phyloP scores from a whole-genome alignment of 2,797 vertebrate species.

The Leptoclinus maculatus region DNA sequence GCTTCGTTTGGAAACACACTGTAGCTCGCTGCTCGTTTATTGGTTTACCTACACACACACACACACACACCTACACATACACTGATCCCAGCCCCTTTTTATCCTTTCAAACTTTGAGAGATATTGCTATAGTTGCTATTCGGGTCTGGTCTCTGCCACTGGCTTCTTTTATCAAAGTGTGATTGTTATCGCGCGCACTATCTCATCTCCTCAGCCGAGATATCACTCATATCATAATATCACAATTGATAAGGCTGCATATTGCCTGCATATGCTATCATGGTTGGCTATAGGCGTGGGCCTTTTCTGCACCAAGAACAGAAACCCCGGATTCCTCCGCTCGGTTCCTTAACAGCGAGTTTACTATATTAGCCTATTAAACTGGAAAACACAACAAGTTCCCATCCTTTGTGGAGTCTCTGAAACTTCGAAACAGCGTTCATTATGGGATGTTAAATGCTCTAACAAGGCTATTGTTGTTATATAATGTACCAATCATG shows the following conservation, averaged over 20 bases:
- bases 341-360: not conserved
- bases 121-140: conserved; percentile 64
- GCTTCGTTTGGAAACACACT: conserved; percentile 65
- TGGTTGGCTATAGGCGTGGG: conserved; percentile 21
- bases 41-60: conserved; percentile 50
- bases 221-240: conserved; percentile 72
- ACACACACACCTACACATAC: conserved; percentile 32
- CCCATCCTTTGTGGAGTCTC: not conserved
- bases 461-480: not conserved
- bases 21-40: conserved; percentile 52
- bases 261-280: conserved; percentile 55
- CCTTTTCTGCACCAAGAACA: conserved; percentile 49
- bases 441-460: not conserved
- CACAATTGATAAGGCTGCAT: conserved; percentile 58
- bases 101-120: conserved; percentile 70
- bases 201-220: conserved; percentile 66
- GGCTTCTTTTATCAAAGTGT: conserved; percentile 56
- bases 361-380: not conserved
- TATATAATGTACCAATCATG: not conserved
- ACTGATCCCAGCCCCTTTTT: conserved; percentile 38
- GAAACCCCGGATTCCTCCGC: conserved; percentile 31
- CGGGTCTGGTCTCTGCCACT: conserved; percentile 43
- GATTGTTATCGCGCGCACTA: conserved; percentile 60
- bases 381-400: conserved; percentile 11
- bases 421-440: not conserved